Evolutionary conservation across 1,140 invertebrate species (phyloP).

Genomic region (Meloidogyne hapla): DNA sequence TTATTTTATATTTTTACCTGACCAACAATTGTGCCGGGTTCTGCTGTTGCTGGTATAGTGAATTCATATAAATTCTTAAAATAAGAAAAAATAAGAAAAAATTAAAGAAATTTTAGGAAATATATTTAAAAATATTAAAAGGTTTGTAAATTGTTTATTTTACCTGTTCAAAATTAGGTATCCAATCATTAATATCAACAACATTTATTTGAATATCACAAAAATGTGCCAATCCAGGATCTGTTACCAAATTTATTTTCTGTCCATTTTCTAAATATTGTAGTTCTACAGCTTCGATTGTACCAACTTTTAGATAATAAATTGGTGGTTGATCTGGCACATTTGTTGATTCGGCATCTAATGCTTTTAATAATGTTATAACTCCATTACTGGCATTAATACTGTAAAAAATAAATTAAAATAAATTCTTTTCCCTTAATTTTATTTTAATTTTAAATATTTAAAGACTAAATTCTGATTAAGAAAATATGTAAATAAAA

Average conservation of each 20-base stretch:
- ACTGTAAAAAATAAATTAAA: slow-evolving; percentile 10
- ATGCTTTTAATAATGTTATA: slow-evolving; percentile 47
- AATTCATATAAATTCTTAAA: slow-evolving; percentile 47
- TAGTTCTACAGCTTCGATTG: slow-evolving; percentile 43
- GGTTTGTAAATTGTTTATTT: background rate
- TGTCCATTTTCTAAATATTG: slow-evolving; percentile 10
- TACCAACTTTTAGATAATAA: slow-evolving; percentile 47
- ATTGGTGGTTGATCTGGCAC: slow-evolving; percentile 7
- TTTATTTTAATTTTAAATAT: too few relatives aligned
- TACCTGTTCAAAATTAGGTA: slow-evolving; percentile 57
- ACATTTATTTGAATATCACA: slow-evolving; percentile 54
- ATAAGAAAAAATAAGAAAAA: background rate
- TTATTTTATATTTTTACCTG: slow-evolving; percentile 43
- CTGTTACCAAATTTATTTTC: slow-evolving; percentile 22
- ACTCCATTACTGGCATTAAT: slow-evolving; percentile 43
- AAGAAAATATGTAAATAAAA: too few relatives aligned
- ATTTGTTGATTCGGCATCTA: slow-evolving; percentile 56
- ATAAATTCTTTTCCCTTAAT: too few relatives aligned
- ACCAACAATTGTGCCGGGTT: slow-evolving; percentile 58
- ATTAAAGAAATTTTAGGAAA: too few relatives aligned
- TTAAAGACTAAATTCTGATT: too few relatives aligned
- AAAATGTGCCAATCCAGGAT: slow-evolving; percentile 49
- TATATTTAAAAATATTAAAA: too few relatives aligned
- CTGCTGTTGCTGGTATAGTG: slow-evolving; percentile 44
- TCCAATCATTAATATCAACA: slow-evolving; percentile 63